Evolutionary conservation across 2,888 invertebrate species (phyloP).

Genomic region (Polymixis flavicincta): DNA sequence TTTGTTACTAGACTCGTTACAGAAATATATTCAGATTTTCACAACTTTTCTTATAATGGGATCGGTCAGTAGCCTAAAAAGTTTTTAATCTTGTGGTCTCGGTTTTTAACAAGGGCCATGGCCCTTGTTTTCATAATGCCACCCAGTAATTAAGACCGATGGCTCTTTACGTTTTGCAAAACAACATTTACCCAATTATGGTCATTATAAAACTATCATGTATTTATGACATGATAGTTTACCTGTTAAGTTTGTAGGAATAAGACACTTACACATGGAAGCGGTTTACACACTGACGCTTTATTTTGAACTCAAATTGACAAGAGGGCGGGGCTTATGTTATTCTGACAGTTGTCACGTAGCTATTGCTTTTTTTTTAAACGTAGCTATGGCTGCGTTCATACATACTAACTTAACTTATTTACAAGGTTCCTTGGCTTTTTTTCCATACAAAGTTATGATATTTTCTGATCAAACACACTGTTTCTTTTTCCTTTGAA

Average conservation of each 20-base stretch:
- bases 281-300: neutral
- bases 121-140: slow-evolving; percentile 11
- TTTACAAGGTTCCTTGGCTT: neutral
- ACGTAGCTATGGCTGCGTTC: neutral
- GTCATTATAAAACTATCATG: neutral
- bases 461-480: slow-evolving; percentile 1
- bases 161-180: neutral
- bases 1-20: neutral
- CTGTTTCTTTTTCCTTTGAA: neutral
- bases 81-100: neutral
- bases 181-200: neutral
- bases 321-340: neutral
- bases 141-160: neutral
- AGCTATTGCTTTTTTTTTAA: too few relatives aligned
- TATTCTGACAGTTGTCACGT: too few relatives aligned
- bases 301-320: neutral
- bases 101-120: neutral
- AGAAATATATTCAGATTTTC: neutral
- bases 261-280: neutral
- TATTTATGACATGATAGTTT: neutral
- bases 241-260: neutral
- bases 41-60: neutral
- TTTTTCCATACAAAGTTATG: neutral
- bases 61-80: neutral
- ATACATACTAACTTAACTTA: neutral